Evolutionary conservation across 2,888 invertebrate genomes (phyloP), one percentile per base, ranked within the genome.

Genomic region (Amblyteles armatorius): DNA sequence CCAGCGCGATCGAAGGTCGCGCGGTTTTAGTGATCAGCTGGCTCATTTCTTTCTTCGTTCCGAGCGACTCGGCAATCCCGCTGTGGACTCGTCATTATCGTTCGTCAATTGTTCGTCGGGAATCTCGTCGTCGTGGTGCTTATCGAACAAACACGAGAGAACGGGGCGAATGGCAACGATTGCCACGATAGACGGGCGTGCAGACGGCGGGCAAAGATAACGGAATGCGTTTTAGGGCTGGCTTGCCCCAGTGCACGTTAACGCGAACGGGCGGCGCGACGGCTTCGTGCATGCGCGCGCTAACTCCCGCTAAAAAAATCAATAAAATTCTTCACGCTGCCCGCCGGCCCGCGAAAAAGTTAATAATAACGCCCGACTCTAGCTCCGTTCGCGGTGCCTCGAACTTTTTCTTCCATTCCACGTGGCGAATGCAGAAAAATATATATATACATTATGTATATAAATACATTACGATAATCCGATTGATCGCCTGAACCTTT

Each of bases 251-350:
- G 65, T 67, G 50, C 78, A 71, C 81, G 69, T 67, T 74, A 69
- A 79, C 79, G 65, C 40, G 78, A 69, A 74, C 79, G 65, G 48
- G n/a, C 71, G 55, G 60, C 57, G 48, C 48, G 79, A 74, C 57
- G 26, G 40, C 67, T 33, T 73, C 50, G 79, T 79, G 71, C 85
- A 82, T 85, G 85, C 82, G 82, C 85, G 36, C 82, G 36, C 22
- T 44, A 57, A 71, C 67, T 72, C 44, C 2, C 67, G 9, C 11
- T 29, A 67, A 50, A 85, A 85, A 85, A 82, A 85, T 85, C 85
- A 85, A 85, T 85, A 85, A 60, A 40, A 67, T 57, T 71, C 81
- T 26, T 57, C 57, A 26, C 63, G 50, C 71, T 65, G 40, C 74
- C 29, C 65, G 71, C 69, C 74, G 55, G 22, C 52, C 69, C 55